phyloP scores from a whole-genome alignment of 2,797 vertebrate species.

The Lagorchestes hirsutus region DNA sequence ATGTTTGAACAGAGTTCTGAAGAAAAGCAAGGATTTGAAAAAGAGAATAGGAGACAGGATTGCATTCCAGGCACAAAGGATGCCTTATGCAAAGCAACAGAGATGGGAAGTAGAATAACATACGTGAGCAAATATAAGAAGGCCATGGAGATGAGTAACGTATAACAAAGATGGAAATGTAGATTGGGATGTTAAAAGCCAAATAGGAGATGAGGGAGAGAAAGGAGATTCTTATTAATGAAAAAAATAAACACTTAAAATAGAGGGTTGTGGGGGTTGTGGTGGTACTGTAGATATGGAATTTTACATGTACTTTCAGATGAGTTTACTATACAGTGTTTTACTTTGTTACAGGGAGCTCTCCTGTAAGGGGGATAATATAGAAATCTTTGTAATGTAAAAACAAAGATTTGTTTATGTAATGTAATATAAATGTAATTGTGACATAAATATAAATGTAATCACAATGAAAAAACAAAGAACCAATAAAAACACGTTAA shows the following conservation, averaged over 20 bases:
- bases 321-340: not conserved
- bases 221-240: not conserved
- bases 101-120: not conserved
- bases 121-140: not conserved
- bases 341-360: not conserved
- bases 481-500: not conserved
- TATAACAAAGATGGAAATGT: not conserved
- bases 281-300: not conserved
- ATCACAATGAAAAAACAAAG: too few relatives aligned
- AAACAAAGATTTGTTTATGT: not conserved
- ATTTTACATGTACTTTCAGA: not conserved
- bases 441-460: too few relatives aligned
- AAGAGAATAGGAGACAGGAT: not conserved
- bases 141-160: not conserved
- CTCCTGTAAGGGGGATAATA: not conserved
- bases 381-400: not conserved
- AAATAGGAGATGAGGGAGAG: not conserved
- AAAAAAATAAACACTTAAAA: not conserved
- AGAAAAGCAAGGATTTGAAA: not conserved
- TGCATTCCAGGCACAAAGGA: not conserved
- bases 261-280: not conserved
- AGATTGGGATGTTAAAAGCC: not conserved
- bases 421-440: too few relatives aligned
- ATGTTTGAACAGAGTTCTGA: not conserved
- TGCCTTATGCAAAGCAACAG: not conserved